A percentile compares a stretch with the other conserved stretches of the same genome.
phyloP scores from a whole-genome alignment of 2,888 invertebrate genomes.

The Stratiomys singularior region DNA sequence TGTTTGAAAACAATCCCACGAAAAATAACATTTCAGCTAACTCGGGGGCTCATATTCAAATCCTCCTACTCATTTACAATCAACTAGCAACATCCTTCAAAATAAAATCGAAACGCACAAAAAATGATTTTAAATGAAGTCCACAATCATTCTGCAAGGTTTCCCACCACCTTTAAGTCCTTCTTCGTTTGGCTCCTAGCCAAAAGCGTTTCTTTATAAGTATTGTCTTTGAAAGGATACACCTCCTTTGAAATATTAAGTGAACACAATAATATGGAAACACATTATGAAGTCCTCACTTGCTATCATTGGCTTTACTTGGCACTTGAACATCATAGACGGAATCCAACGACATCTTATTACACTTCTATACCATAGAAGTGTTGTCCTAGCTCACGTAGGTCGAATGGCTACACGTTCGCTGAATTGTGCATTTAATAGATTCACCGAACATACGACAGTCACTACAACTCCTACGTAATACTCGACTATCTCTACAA shows the following conservation, averaged over 20 bases:
- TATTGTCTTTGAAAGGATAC: too few relatives aligned
- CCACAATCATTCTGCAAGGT: too few relatives aligned
- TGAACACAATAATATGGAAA: slow-evolving; percentile 64
- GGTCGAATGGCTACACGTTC: slow-evolving; percentile 2
- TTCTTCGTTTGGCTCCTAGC: neutral
- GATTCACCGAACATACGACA: slow-evolving; percentile 6
- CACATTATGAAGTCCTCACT: slow-evolving; percentile 58
- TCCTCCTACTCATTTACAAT: too few relatives aligned
- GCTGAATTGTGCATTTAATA: slow-evolving; percentile 20
- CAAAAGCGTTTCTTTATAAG: neutral
- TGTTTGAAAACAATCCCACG: too few relatives aligned
- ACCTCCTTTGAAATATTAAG: slow-evolving; percentile 56
- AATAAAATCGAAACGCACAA: too few relatives aligned
- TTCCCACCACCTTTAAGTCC: too few relatives aligned
- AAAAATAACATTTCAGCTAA: too few relatives aligned
- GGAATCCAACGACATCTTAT: neutral
- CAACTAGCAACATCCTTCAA: too few relatives aligned
- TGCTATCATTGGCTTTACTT: slow-evolving; percentile 1
- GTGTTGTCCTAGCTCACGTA: neutral
- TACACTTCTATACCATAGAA: neutral
- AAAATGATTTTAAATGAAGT: too few relatives aligned
- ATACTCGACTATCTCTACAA: slow-evolving; percentile 33
- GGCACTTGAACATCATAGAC: neutral
- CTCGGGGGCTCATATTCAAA: too few relatives aligned
- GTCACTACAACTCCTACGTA: too few relatives aligned